Evolutionary conservation across 2,113 vertebrate species (phyloP).

Genomic region (Pollachius pollachius): DNA sequence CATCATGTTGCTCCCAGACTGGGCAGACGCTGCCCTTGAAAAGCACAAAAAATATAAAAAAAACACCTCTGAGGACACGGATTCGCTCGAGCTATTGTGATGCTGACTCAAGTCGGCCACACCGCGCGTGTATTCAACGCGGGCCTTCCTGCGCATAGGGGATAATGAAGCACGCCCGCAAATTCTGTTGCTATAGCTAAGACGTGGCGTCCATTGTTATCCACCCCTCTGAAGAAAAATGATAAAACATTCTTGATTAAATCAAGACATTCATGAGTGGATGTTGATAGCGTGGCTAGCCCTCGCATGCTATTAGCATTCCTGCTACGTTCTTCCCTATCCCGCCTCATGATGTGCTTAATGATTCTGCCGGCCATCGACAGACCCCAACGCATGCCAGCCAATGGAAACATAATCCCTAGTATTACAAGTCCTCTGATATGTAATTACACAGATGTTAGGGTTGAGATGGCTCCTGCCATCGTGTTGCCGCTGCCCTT

Average conservation of each 20-base stretch:
- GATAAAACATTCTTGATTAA: too few relatives aligned
- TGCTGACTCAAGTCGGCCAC: conserved; percentile 10
- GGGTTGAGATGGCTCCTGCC: conserved; percentile 53
- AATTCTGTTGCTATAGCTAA: not conserved
- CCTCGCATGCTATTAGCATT: not conserved
- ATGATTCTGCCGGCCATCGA: conserved; percentile 28
- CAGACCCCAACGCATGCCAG: conserved; percentile 11
- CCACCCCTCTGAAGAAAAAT: too few relatives aligned
- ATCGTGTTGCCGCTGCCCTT: conserved; percentile 33
- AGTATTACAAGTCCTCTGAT: conserved; percentile 37
- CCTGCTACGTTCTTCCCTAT: conserved; percentile 16
- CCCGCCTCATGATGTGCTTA: conserved; percentile 25
- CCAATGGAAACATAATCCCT: conserved; percentile 32
- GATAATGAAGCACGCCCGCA: conserved; percentile 23
- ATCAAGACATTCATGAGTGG: conserved; percentile 6
- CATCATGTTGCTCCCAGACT: conserved; percentile 53
- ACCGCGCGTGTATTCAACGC: conserved; percentile 23
- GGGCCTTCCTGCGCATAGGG: conserved; percentile 10
- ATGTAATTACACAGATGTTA: conserved; percentile 65
- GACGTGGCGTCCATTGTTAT: too few relatives aligned
- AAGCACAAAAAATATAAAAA: conserved; percentile 29
- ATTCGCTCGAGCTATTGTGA: conserved; percentile 46
- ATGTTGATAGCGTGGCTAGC: not conserved
- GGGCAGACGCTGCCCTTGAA: conserved; percentile 62
- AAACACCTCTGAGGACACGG: conserved; percentile 50